A percentile compares a stretch with the other conserved stretches of the same genome.
Conservation (phyloP, 2,797 vertebrate species). For the Myotis daubentonii region DNA sequence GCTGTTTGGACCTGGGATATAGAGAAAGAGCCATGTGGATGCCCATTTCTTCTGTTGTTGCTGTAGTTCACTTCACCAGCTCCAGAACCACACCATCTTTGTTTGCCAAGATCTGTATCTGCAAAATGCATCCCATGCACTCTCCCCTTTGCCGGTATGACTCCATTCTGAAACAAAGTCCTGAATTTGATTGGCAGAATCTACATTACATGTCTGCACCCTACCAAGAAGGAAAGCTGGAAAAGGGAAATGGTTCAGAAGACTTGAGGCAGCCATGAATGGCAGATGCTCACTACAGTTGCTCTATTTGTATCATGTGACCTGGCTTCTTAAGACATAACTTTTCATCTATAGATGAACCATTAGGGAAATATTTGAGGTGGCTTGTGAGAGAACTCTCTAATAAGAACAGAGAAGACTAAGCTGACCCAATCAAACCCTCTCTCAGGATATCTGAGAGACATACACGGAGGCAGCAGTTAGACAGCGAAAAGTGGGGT, state of each 20-base stretch:
- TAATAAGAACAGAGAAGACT: background rate
- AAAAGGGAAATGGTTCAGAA: background rate
- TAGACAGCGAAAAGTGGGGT: background rate
- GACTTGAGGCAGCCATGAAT: background rate
- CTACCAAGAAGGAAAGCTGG: background rate
- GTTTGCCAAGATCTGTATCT: too few species aligned
- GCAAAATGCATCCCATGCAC: background rate
- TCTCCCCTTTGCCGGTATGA: background rate
- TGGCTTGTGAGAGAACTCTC: background rate
- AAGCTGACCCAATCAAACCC: background rate
- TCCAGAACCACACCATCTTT: background rate
- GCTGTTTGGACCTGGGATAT: conserved; percentile 93
- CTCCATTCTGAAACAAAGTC: background rate
- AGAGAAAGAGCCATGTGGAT: conserved; percentile 92
- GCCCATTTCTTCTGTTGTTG: conserved; percentile 94
- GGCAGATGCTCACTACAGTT: background rate
- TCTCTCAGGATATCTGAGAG: background rate
- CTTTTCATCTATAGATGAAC: background rate
- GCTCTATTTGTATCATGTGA: background rate
- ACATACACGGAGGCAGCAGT: background rate
- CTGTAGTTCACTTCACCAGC: conserved; percentile 92
- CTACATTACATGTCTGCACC: background rate
- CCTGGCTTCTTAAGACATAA: background rate
- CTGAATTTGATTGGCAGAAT: background rate
- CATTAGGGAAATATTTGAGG: background rate